A percentile compares a stretch with the other conserved stretches of the same genome.
These are phyloP conservation scores for Agelaius tricolor DNA, from an alignment of 2,113 vertebrate genomes.

Conservation along the genomic window DNA sequence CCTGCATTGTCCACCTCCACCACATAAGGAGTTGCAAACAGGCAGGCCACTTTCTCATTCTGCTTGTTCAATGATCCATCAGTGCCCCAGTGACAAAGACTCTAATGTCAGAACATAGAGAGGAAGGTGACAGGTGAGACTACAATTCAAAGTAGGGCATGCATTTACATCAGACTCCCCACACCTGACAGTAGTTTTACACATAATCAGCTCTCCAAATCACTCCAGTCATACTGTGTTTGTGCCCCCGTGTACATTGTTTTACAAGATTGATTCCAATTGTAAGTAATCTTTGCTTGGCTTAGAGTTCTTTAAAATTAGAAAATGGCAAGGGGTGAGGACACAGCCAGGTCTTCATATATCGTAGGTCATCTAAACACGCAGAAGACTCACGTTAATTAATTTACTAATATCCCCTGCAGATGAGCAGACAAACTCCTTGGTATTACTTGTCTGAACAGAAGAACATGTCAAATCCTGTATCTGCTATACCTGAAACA, in stretches of 20 bases:
- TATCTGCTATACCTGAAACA: not conserved
- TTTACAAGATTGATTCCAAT: not conserved
- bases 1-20: not conserved
- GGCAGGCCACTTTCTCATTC: not conserved
- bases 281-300: not conserved
- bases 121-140: not conserved
- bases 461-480: not conserved
- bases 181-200: too few relatives aligned
- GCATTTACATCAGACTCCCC: not conserved
- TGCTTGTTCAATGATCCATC: not conserved
- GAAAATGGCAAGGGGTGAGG: not conserved
- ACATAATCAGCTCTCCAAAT: not conserved
- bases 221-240: not conserved
- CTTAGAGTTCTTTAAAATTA: not conserved
- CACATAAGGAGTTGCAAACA: not conserved
- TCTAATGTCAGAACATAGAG: not conserved
- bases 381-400: not conserved
- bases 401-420: not conserved
- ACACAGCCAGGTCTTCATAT: not conserved
- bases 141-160: not conserved
- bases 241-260: rapidly evolving
- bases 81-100: not conserved
- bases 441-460: not conserved
- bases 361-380: rapidly evolving
- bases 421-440: not conserved